These are phyloP conservation scores for Xanthostigma xanthostigma DNA, from an alignment of 2,888 invertebrate genomes.

Conservation along the genomic window DNA sequence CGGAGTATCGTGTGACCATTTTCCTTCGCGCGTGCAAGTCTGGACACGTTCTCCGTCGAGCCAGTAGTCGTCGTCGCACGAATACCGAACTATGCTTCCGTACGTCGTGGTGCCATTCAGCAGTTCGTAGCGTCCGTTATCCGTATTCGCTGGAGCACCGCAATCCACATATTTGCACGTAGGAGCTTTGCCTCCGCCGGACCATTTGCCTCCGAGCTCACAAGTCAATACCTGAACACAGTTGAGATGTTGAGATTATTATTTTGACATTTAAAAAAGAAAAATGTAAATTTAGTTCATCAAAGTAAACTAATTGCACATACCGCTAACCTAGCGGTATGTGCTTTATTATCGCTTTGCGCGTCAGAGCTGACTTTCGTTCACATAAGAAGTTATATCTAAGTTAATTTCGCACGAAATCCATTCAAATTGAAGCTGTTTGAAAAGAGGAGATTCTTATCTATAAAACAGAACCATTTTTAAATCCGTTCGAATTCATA, in stretches of 20 bases:
- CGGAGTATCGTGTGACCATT: conserved; percentile 75
- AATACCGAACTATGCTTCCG: conserved; percentile 62
- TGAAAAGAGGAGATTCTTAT: too few relatives aligned
- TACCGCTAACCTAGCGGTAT: too few relatives aligned
- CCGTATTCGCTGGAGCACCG: conserved; percentile 64
- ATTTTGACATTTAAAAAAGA: background rate
- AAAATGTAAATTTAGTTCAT: too few relatives aligned
- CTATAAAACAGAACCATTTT: too few relatives aligned
- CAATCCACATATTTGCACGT: conserved; percentile 78
- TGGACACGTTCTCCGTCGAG: conserved; percentile 53
- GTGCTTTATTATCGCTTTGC: too few relatives aligned
- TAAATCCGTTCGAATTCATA: too few relatives aligned
- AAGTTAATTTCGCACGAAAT: too few relatives aligned
- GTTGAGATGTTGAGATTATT: conserved; percentile 8
- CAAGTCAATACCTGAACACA: conserved; percentile 56
- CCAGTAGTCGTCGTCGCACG: conserved; percentile 73
- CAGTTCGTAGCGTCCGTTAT: conserved; percentile 56
- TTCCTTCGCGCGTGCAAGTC: conserved; percentile 67
- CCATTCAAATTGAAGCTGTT: too few relatives aligned
- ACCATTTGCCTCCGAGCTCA: conserved; percentile 76
- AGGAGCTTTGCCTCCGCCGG: conserved; percentile 50
- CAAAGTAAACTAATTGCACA: too few relatives aligned
- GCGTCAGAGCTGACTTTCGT: too few relatives aligned
- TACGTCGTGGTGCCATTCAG: conserved; percentile 71
- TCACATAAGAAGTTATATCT: too few relatives aligned